These are phyloP conservation scores for Amphiprion clarkii DNA, from an alignment of 2,797 vertebrate genomes.

Conservation along the genomic window DNA sequence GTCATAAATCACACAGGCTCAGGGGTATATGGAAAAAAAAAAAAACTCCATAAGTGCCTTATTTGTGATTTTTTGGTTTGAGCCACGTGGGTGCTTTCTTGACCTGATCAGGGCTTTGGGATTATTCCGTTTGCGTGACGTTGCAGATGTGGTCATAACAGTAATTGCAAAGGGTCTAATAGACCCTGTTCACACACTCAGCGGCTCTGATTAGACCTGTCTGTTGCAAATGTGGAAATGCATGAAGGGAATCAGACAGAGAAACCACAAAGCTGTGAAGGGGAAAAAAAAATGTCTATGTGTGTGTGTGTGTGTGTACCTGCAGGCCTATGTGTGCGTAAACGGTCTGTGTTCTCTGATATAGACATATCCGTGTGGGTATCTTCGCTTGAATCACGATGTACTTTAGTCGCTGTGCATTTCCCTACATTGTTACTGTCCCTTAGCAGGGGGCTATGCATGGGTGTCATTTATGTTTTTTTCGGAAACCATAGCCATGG, in stretches of 20 bases:
- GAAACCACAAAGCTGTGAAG: neutral
- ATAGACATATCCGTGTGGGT: slow-evolving; percentile 9
- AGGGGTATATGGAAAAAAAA: slow-evolving; percentile 58
- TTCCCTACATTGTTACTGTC: slow-evolving; percentile 20
- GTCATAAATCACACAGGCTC: slow-evolving; percentile 62
- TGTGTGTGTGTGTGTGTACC: neutral
- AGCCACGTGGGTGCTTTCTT: slow-evolving; percentile 28
- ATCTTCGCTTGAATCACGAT: slow-evolving; percentile 12
- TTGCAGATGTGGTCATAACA: slow-evolving; percentile 28
- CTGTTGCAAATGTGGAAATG: slow-evolving; percentile 23
- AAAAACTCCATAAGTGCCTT: slow-evolving; percentile 31
- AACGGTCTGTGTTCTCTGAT: slow-evolving; percentile 28
- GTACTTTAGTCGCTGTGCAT: slow-evolving; percentile 9
- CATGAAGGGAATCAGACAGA: slow-evolving; percentile 12
- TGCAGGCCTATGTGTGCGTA: slow-evolving; percentile 6
- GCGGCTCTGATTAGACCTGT: slow-evolving; percentile 34
- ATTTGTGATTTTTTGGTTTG: slow-evolving; percentile 52
- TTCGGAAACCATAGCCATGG: slow-evolving; percentile 33
- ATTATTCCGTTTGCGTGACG: slow-evolving; percentile 14
- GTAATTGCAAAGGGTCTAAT: slow-evolving; percentile 1
- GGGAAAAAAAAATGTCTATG: neutral
- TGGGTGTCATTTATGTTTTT: slow-evolving; percentile 55
- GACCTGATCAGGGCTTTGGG: neutral
- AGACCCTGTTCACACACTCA: neutral
- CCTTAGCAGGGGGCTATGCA: slow-evolving; percentile 8